phyloP scores from a whole-genome alignment of 1,140 invertebrate genomes.

The Popillia japonica region DNA sequence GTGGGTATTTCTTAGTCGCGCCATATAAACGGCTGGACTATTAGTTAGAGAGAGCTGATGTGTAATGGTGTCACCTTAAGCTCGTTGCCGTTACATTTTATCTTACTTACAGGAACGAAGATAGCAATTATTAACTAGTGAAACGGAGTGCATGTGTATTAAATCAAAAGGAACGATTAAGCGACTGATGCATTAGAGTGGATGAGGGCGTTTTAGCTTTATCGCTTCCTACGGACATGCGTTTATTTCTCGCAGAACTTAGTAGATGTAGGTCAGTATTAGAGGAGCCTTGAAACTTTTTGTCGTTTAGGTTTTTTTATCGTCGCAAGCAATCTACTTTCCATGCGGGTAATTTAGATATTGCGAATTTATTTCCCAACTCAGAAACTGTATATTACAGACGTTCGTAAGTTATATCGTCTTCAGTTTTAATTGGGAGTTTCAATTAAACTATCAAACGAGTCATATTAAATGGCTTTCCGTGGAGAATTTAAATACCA shows the following conservation, averaged over 20 bases:
- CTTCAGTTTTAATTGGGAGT: neutral
- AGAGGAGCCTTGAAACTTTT: neutral
- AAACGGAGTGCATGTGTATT: conserved; percentile 15
- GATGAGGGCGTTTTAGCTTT: conserved; percentile 9
- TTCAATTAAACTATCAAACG: neutral
- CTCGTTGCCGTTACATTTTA: conserved; percentile 19
- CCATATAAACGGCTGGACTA: conserved; percentile 11
- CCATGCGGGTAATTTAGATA: conserved; percentile 3
- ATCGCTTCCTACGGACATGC: neutral
- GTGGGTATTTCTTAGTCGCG: neutral
- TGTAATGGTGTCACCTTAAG: conserved; percentile 18
- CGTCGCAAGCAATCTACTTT: neutral
- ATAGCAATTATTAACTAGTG: conserved; percentile 24
- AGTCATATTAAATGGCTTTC: neutral
- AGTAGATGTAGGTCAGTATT: neutral
- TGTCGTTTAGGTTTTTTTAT: neutral
- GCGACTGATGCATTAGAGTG: conserved; percentile 1
- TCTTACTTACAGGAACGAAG: neutral
- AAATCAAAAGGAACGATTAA: conserved; percentile 26
- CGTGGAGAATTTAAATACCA: neutral
- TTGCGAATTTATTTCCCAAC: neutral
- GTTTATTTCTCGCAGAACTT: neutral
- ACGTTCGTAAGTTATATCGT: neutral
- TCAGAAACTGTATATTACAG: neutral
- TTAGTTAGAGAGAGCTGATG: conserved; percentile 1